These are phyloP conservation scores for Pelobates cultripes DNA, from an alignment of 2,797 vertebrate genomes.

Conservation along the genomic window DNA sequence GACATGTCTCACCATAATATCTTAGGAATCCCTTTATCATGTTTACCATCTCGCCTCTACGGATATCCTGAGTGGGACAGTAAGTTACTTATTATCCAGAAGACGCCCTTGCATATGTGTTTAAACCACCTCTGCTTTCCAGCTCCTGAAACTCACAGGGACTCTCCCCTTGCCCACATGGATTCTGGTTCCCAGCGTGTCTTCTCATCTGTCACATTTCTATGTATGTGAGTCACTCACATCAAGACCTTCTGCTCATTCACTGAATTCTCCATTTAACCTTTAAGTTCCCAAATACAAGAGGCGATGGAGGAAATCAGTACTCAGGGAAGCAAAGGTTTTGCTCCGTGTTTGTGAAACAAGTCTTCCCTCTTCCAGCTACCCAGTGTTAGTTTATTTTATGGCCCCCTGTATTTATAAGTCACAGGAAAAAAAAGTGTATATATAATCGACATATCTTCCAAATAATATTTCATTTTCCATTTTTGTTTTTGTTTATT, in stretches of 20 bases:
- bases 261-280: slow-evolving; percentile 23
- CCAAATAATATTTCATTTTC: no score
- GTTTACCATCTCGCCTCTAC: not conserved
- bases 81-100: slow-evolving; percentile 34
- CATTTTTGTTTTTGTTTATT: no score
- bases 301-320: no score
- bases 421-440: no score
- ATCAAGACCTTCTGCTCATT: not conserved
- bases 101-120: slow-evolving; percentile 43
- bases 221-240: slow-evolving; percentile 32
- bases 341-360: no score
- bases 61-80: not conserved
- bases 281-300: not conserved
- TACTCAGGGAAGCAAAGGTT: no score
- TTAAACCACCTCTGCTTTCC: not conserved
- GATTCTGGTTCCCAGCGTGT: slow-evolving; percentile 33
- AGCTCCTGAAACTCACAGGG: slow-evolving; percentile 33
- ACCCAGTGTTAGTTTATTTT: not conserved
- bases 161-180: slow-evolving; percentile 47
- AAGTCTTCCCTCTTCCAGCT: not conserved
- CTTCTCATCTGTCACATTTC: slow-evolving; percentile 12
- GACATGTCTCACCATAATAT: not conserved
- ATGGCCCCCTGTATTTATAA: no score
- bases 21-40: not conserved
- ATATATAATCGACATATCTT: no score